Evolutionary conservation across 2,888 invertebrate species (phyloP).

Genomic region (Pachydiplax longipennis): DNA sequence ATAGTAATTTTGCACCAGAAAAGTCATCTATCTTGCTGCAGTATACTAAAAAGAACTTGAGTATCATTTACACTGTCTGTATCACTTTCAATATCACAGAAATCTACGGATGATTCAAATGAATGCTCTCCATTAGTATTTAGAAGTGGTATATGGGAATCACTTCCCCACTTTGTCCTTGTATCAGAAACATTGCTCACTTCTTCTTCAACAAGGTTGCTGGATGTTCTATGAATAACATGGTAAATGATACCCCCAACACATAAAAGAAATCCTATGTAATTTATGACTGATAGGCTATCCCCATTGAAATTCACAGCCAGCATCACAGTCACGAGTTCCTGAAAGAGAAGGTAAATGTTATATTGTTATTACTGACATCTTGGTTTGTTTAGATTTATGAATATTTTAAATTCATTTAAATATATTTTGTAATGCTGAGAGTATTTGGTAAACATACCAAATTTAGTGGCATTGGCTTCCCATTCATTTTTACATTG

Average conservation of each 20-base stretch:
- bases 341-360: no score
- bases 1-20: neutral
- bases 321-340: constrained; percentile 88
- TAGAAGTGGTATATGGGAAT: constrained; percentile 33
- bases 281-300: constrained; percentile 80
- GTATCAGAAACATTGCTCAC: neutral
- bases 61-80: constrained; percentile 52
- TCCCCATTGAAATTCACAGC: constrained; percentile 90
- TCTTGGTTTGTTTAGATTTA: no score
- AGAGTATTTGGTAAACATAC: no score
- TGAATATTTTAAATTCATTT: no score
- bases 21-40: constrained; percentile 47
- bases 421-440: no score
- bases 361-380: no score
- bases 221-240: constrained; percentile 71
- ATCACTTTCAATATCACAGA: constrained; percentile 46
- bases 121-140: neutral
- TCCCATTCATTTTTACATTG: no score
- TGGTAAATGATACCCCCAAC: constrained; percentile 87
- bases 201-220: neutral
- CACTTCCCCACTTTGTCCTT: neutral
- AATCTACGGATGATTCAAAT: neutral
- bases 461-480: no score
- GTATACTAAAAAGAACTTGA: constrained; percentile 53
- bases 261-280: constrained; percentile 85